Evolutionary conservation across 2,113 vertebrate genomes (phyloP).

Genomic region (Hymenochirus boettgeri): DNA sequence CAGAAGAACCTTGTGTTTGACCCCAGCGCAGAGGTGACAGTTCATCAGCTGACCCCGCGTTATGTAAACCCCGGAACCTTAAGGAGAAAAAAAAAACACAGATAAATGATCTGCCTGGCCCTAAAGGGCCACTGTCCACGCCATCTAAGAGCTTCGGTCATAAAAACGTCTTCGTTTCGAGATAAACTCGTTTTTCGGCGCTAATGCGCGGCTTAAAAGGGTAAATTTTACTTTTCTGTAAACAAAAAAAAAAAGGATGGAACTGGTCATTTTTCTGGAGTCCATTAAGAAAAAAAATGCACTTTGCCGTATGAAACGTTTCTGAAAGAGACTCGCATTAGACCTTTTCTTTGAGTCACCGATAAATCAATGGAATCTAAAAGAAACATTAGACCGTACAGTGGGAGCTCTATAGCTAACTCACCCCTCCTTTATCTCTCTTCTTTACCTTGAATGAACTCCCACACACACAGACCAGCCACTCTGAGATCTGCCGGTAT

Average conservation of each 20-base stretch:
- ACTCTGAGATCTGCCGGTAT: slow-evolving; percentile 38
- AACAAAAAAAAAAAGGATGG: slow-evolving; percentile 10
- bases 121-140: too few relatives aligned
- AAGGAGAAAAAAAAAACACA: slow-evolving; percentile 5
- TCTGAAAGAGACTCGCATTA: slow-evolving; percentile 7
- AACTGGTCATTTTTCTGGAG: slow-evolving; percentile 7
- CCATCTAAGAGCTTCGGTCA: too few relatives aligned
- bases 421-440: slow-evolving; percentile 6
- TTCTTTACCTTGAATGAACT: slow-evolving; percentile 42
- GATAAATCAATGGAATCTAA: slow-evolving; percentile 33
- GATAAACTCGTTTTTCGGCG: too few relatives aligned
- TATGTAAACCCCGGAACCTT: slow-evolving; percentile 91
- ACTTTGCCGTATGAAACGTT: background rate
- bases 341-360: slow-evolving; percentile 15
- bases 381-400: background rate
- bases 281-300: slow-evolving; percentile 17
- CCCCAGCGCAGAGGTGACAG: slow-evolving; percentile 90
- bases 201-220: too few relatives aligned
- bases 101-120: too few relatives aligned
- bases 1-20: slow-evolving; percentile 94
- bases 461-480: slow-evolving; percentile 32
- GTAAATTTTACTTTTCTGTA: slow-evolving; percentile 5
- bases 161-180: too few relatives aligned
- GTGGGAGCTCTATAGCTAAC: background rate
- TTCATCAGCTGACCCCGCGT: slow-evolving; percentile 97